A percentile compares a stretch with the other conserved stretches of the same genome.
Conservation (phyloP, 1,140 invertebrate genomes). For the Drosophila gunungcola region DNA sequence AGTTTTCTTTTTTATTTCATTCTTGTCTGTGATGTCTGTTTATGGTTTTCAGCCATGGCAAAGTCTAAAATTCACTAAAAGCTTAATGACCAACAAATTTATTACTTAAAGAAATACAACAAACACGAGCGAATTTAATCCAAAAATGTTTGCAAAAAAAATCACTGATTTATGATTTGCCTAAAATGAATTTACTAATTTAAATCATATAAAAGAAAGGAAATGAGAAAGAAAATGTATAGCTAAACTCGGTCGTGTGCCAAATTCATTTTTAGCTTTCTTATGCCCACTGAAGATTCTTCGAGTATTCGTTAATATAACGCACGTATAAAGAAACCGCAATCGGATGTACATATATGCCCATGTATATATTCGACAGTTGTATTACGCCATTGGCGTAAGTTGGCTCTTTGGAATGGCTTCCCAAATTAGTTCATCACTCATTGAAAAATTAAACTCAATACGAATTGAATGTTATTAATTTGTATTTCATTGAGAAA, state of each 20-base stretch:
- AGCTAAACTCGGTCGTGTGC: constrained; percentile 48
- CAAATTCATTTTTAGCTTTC: constrained; percentile 63
- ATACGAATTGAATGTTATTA: constrained; percentile 30
- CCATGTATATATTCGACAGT: constrained; percentile 30
- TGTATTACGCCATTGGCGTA: constrained; percentile 37
- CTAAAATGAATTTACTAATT: constrained; percentile 25
- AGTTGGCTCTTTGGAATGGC: constrained; percentile 30
- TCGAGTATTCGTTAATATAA: constrained; percentile 24
- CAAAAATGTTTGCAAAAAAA: constrained; percentile 22
- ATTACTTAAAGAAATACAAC: not conserved
- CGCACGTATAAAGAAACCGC: constrained; percentile 24
- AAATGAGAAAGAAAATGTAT: constrained; percentile 24
- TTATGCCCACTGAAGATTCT: constrained; percentile 33
- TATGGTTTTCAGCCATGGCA: constrained; percentile 47
- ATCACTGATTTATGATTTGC: constrained; percentile 25
- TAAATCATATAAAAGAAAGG: constrained; percentile 18
- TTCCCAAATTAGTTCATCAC: constrained; percentile 48
- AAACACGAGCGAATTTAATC: constrained; percentile 8
- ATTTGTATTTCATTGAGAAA: constrained; percentile 23
- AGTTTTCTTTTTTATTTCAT: constrained; percentile 24
- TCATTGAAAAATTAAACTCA: constrained; percentile 47
- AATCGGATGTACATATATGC: constrained; percentile 21
- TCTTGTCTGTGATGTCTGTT: constrained; percentile 43
- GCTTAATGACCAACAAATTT: constrained; percentile 20
- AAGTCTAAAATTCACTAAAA: constrained; percentile 32